Evolutionary conservation across 2,797 vertebrate genomes (phyloP).

Genomic region (Coluber constrictor): DNA sequence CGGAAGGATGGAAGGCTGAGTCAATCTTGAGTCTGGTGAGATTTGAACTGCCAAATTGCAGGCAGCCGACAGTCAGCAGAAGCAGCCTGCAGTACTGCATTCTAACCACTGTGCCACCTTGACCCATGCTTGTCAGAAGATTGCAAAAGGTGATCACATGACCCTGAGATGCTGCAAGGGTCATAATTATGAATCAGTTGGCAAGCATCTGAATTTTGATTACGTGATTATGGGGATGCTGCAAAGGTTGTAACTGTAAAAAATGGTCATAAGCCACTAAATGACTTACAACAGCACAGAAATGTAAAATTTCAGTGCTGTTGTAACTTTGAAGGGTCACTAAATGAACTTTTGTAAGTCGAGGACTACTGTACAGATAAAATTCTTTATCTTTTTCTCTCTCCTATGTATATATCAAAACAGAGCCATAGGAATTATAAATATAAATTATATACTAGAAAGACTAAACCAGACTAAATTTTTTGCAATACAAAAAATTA

Average conservation of each 20-base stretch:
- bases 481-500: neutral
- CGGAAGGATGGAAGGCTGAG: too few species aligned
- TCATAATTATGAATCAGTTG: neutral
- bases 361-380: neutral
- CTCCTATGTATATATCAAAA: neutral
- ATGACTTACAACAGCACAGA: too few species aligned
- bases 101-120: too few species aligned
- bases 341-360: neutral
- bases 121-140: too few species aligned
- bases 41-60: too few species aligned
- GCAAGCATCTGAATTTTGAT: neutral
- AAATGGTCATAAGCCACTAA: neutral
- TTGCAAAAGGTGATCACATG: neutral
- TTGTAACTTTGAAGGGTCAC: neutral
- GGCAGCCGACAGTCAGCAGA: too few species aligned
- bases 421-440: slow-evolving; percentile 11
- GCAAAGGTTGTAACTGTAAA: neutral
- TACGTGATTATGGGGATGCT: neutral
- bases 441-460: neutral
- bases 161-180: neutral
- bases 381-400: neutral
- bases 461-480: neutral
- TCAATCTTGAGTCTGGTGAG: too few species aligned
- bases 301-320: neutral
- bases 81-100: too few species aligned